Evolutionary conservation across 2,888 invertebrate species (phyloP), one percentile per base, ranked within the genome.

Genomic region (Geotrupes spiniger): DNA sequence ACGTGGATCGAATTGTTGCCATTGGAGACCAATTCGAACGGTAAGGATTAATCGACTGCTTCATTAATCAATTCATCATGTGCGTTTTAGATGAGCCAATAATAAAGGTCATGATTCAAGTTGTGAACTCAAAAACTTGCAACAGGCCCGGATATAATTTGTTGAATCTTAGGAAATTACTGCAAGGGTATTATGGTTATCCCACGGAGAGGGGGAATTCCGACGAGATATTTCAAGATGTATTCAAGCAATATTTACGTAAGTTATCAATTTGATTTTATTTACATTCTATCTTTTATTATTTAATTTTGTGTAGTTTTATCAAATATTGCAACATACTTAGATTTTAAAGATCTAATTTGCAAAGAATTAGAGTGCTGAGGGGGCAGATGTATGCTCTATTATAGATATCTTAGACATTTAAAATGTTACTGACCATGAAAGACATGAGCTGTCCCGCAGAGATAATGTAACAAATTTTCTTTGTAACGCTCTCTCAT

Each of bases 1-100:
- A 70, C 69, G 28, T 77, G 77, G 77, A 67, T 70, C 10, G 75
- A 77, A 63, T 66, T 76, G 15, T 56, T 77, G 14, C 76, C 76
- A 5, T 62, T 63, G 46, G 64, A 62, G 39, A 56, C 55, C 15
- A 64, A 70, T 62, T 59, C 62, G 5, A 47, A 52, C 17, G 53
- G 61, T 60, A 52, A 58, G 53, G 52, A 15, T 21, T 38, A 29
- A 17, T 38, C 28, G n/a, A 12, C n/a, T 40, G 6, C 12, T 40
- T 40, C 4, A 6, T 42, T 15, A 9, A n/a, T 28, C 17, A 11
- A 39, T 16, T 6, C 10, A 15, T 28, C 42, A 8, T 26, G n/a
- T 38, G 26, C 10, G 5, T 64, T 69, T 16, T 56, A 76, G 76
- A 65, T 53, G 60, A 60, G 51, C 59, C 68, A 31, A 46, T 76